Percentiles rank a stretch among this genome's conserved stretches.
phyloP scores from a whole-genome alignment of 1,140 invertebrate species.

The Sogatella furcifera region DNA sequence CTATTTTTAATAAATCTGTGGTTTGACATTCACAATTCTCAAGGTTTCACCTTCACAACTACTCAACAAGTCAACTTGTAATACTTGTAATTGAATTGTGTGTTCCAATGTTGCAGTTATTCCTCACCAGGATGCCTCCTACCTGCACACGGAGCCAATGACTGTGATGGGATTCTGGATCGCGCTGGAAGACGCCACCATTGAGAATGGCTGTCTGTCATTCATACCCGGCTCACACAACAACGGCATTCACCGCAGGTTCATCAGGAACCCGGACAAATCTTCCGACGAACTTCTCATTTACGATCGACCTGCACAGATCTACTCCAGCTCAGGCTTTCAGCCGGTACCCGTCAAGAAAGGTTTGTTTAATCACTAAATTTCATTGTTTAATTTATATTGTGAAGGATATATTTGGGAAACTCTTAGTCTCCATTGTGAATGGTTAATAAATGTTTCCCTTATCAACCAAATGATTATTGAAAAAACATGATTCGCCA shows the following conservation, averaged over 20 bases:
- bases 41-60: too few relatives aligned
- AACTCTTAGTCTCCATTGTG: too few relatives aligned
- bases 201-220: slow-evolving; percentile 91
- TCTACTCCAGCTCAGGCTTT: slow-evolving; percentile 68
- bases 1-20: too few relatives aligned
- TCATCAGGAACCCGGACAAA: slow-evolving; percentile 56
- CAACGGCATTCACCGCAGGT: slow-evolving; percentile 60
- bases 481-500: too few relatives aligned
- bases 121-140: slow-evolving; percentile 81
- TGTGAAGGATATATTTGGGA: too few relatives aligned
- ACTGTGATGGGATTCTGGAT: slow-evolving; percentile 83
- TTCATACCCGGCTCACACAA: slow-evolving; percentile 86
- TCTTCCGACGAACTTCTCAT: slow-evolving; percentile 45
- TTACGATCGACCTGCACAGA: slow-evolving; percentile 49
- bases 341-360: slow-evolving; percentile 65
- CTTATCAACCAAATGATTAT: too few relatives aligned
- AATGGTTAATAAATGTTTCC: too few relatives aligned
- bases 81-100: too few relatives aligned
- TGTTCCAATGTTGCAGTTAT: slow-evolving; percentile 44
- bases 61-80: too few relatives aligned
- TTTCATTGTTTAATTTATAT: too few relatives aligned
- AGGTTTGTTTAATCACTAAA: slow-evolving; percentile 39
- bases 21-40: too few relatives aligned
- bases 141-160: slow-evolving; percentile 63
- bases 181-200: slow-evolving; percentile 81